Evolutionary conservation across 35 echinoderm and acorn worm species (phyloP).

Genomic region (Nesometra sesokonis): DNA sequence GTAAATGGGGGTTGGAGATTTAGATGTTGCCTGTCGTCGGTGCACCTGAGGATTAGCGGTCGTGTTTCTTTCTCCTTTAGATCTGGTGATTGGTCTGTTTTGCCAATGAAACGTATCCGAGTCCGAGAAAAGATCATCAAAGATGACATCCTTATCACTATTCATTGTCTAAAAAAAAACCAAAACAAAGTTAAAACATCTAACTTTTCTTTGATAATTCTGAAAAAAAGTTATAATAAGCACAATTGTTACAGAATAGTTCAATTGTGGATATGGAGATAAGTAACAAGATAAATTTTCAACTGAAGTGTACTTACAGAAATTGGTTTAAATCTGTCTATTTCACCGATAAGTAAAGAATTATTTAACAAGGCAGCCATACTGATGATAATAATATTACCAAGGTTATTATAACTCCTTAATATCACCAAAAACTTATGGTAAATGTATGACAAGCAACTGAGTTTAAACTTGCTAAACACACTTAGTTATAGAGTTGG

Average conservation of each 20-base stretch:
- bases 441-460: not conserved
- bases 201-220: not conserved
- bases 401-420: too few species aligned
- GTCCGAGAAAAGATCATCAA: not conserved
- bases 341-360: not conserved
- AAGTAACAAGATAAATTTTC: too few species aligned
- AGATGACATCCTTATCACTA: not conserved
- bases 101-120: slow-evolving; percentile 16
- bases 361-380: not conserved
- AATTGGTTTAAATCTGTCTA: not conserved
- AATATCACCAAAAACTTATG: too few species aligned
- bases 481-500: not conserved
- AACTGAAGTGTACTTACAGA: not conserved
- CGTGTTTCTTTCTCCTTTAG: not conserved
- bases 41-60: not conserved
- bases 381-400: not conserved
- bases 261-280: not conserved
- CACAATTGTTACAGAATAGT: not conserved
- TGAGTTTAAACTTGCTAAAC: not conserved
- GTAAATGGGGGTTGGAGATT: slow-evolving; percentile 3
- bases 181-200: too few species aligned
- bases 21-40: not conserved
- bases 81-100: not conserved
- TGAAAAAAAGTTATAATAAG: not conserved
- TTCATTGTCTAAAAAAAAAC: slow-evolving; percentile 13